These are phyloP conservation scores for Euura saliciscinereae DNA, from an alignment of 1,140 invertebrate species.

Conservation along the genomic window DNA sequence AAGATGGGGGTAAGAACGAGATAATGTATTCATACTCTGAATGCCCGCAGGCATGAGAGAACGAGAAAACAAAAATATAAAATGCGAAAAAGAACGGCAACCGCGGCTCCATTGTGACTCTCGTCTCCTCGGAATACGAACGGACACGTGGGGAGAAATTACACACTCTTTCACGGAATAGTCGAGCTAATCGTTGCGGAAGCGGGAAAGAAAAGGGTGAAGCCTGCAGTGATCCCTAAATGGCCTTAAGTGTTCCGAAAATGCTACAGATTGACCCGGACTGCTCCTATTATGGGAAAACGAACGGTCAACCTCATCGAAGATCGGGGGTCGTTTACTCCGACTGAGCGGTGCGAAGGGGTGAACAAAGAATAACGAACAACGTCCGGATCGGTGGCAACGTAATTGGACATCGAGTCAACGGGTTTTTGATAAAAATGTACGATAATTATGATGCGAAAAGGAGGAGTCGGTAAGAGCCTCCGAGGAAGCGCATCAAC, in stretches of 20 bases:
- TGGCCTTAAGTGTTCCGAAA: neutral
- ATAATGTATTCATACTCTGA: neutral
- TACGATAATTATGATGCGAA: no score
- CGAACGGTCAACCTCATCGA: neutral
- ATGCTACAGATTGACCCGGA: neutral
- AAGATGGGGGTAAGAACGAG: neutral
- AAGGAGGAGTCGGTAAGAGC: no score
- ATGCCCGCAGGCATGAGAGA: neutral
- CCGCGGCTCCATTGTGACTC: neutral
- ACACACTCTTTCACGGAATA: no score
- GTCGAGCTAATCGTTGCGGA: no score
- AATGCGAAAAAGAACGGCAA: neutral
- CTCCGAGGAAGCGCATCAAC: neutral
- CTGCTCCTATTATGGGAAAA: slow-evolving; percentile 3
- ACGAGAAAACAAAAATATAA: neutral
- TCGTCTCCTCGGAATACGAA: neutral
- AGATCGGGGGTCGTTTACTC: neutral
- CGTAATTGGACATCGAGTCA: no score
- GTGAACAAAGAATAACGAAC: neutral
- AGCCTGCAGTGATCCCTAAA: no score
- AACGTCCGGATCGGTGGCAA: neutral
- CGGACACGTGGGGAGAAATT: neutral
- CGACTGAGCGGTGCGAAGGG: neutral
- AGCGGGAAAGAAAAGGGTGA: no score
- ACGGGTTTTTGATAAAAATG: no score